These are phyloP conservation scores for Aphrophora alni DNA, from an alignment of 2,888 invertebrate species.

Conservation along the genomic window DNA sequence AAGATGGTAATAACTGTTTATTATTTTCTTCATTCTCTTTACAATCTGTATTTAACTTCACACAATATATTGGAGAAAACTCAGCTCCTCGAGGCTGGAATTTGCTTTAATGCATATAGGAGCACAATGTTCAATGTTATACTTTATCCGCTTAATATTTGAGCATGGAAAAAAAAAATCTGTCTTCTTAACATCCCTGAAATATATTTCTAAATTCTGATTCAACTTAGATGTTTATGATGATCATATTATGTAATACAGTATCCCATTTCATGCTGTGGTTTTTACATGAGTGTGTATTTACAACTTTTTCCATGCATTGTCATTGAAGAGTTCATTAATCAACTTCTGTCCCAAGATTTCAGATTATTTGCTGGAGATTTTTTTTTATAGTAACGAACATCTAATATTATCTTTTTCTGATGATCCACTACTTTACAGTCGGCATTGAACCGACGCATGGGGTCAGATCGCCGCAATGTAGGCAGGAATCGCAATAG, in stretches of 20 bases:
- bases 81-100: neutral
- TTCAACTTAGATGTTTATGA: neutral
- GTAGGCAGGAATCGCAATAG: constrained; percentile 25
- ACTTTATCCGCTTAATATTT: neutral
- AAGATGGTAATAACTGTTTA: neutral
- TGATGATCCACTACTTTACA: constrained; percentile 38
- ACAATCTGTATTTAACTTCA: neutral
- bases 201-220: neutral
- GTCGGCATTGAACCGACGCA: constrained; percentile 41
- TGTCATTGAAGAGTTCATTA: neutral
- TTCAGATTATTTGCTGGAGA: neutral
- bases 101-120: neutral
- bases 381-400: neutral
- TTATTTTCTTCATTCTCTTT: neutral
- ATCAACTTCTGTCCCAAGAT: neutral
- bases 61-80: neutral
- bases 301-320: neutral
- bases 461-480: constrained; percentile 30
- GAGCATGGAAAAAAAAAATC: no score
- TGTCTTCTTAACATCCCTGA: neutral
- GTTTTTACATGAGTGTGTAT: neutral
- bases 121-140: neutral
- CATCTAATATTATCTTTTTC: constrained; percentile 16
- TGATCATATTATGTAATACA: neutral
- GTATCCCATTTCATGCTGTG: neutral